phyloP scores from a whole-genome alignment of 1,140 invertebrate genomes.

The Megathymus violae region DNA sequence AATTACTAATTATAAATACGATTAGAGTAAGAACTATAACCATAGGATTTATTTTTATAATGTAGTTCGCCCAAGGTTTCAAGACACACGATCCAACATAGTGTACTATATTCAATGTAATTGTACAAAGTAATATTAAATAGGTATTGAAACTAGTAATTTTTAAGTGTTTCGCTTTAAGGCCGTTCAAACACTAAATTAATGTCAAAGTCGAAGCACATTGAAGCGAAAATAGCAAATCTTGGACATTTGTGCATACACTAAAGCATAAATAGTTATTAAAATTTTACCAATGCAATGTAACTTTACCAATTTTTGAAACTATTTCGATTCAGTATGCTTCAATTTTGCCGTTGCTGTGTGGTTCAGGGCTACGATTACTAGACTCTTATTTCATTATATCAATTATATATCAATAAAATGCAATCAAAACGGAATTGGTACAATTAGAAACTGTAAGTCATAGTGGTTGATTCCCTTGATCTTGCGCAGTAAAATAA shows the following conservation, averaged over 20 bases:
- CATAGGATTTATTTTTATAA: constrained; percentile 78
- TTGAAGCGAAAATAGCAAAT: no score
- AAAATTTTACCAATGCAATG: no score
- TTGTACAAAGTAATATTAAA: constrained; percentile 48
- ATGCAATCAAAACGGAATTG: constrained; percentile 28
- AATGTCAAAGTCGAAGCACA: background rate
- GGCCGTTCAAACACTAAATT: background rate
- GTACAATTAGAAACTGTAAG: constrained; percentile 36
- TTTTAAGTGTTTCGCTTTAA: constrained; percentile 15
- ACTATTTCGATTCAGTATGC: background rate
- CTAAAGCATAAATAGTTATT: background rate
- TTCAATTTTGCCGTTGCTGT: background rate
- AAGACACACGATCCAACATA: constrained; percentile 57
- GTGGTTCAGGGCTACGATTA: background rate
- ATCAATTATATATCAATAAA: constrained; percentile 19
- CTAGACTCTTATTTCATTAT: constrained; percentile 18
- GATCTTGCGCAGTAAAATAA: background rate
- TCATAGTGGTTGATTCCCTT: background rate
- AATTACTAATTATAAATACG: constrained; percentile 34
- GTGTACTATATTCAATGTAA: constrained; percentile 32
- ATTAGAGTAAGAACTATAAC: constrained; percentile 45
- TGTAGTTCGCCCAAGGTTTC: constrained; percentile 62
- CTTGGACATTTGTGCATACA: no score
- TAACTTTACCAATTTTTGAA: no score
- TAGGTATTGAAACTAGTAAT: constrained; percentile 34